Percentiles rank a stretch among this genome's conserved stretches.
phyloP scores from a whole-genome alignment of 1,140 invertebrate species.

The Pteromalus puparum region DNA sequence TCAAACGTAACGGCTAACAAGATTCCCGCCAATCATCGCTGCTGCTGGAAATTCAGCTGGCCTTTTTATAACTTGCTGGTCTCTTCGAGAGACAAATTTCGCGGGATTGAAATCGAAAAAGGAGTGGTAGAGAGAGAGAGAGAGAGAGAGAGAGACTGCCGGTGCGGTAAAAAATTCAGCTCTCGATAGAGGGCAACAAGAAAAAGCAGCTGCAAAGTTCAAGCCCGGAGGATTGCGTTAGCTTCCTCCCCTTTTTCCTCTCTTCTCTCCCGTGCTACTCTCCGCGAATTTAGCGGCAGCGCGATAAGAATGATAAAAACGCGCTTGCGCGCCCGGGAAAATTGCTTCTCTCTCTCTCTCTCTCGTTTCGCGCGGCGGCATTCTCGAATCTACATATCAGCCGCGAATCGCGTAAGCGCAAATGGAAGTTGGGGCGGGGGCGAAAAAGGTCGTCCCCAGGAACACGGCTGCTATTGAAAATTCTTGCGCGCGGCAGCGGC shows the following conservation, averaged over 20 bases:
- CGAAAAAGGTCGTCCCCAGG: conserved; percentile 7
- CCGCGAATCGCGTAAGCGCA: conserved; percentile 39
- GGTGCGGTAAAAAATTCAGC: background rate
- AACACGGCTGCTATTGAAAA: conserved; percentile 55
- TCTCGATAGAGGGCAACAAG: background rate
- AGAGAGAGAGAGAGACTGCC: too few species aligned
- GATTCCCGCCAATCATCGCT: conserved; percentile 72
- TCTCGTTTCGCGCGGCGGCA: background rate
- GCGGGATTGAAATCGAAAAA: conserved; percentile 12
- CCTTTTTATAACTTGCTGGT: conserved; percentile 4
- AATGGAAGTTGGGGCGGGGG: conserved; percentile 9
- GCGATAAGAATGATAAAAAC: conserved; percentile 38
- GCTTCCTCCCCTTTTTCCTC: conserved; percentile 5
- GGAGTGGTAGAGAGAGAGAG: too few species aligned
- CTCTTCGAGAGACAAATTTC: background rate
- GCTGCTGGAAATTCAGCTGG: conserved; percentile 42
- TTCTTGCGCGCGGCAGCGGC: conserved; percentile 51
- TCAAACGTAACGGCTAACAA: conserved; percentile 74
- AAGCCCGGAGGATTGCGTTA: background rate
- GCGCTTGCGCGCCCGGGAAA: conserved; percentile 28
- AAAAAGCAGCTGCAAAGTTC: background rate
- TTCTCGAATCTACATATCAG: conserved; percentile 47
- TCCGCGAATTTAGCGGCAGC: conserved; percentile 48
- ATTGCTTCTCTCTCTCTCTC: conserved; percentile 28
- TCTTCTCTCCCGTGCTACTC: conserved; percentile 34